These are phyloP conservation scores for Scelioninae gen. 2 DNA, from an alignment of 2,888 invertebrate genomes.

Conservation along the genomic window DNA sequence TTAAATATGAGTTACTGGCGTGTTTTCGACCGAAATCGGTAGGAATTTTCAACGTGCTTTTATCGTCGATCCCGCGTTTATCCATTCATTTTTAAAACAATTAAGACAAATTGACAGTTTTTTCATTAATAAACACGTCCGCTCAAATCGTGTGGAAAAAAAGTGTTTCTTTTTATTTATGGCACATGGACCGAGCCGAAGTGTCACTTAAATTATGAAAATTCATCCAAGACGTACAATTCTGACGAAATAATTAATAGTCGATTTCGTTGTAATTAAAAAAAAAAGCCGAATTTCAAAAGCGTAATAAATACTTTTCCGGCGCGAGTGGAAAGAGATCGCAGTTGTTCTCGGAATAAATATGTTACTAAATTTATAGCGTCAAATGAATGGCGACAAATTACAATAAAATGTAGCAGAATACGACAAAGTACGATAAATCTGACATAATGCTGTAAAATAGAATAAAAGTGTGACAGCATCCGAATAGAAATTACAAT, in stretches of 20 bases:
- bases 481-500: slow-evolving; percentile 54
- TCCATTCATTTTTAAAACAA: too few relatives aligned
- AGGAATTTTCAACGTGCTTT: too few relatives aligned
- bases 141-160: too few relatives aligned
- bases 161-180: too few relatives aligned
- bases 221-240: not conserved
- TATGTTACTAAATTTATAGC: slow-evolving; percentile 53
- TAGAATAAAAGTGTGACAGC: slow-evolving; percentile 57
- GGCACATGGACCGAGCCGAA: too few relatives aligned
- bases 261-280: slow-evolving; percentile 37
- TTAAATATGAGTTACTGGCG: too few relatives aligned
- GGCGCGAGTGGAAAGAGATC: slow-evolving; percentile 33
- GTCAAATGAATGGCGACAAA: slow-evolving; percentile 58
- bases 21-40: too few relatives aligned
- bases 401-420: slow-evolving; percentile 59
- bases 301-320: slow-evolving; percentile 32
- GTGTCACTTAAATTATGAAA: slow-evolving; percentile 5
- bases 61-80: too few relatives aligned
- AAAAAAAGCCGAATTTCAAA: slow-evolving; percentile 26
- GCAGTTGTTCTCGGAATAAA: slow-evolving; percentile 44
- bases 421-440: slow-evolving; percentile 56
- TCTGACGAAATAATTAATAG: slow-evolving; percentile 20
- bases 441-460: slow-evolving; percentile 54
- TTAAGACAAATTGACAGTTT: too few relatives aligned
- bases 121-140: too few relatives aligned